phyloP scores from a whole-genome alignment of 2,113 vertebrate genomes.

The Phaetusa simplex region DNA sequence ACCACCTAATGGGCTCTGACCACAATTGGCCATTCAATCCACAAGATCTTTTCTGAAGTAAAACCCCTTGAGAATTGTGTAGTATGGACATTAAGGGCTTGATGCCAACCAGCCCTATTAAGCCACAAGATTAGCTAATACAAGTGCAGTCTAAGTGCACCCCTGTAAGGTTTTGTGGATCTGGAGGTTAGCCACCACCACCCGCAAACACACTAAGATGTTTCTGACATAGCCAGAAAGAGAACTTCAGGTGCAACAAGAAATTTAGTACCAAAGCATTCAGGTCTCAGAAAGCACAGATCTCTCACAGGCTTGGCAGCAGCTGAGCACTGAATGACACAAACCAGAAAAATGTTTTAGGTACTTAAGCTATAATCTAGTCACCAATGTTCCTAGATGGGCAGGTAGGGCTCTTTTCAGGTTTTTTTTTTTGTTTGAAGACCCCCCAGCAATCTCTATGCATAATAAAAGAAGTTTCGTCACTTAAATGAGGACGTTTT shows the following conservation, averaged over 20 bases:
- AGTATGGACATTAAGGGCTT: neutral
- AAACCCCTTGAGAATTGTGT: neutral
- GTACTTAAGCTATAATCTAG: neutral
- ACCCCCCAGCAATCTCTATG: neutral
- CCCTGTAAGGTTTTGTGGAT: neutral
- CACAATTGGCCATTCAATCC: neutral
- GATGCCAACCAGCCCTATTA: neutral
- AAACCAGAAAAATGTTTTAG: neutral
- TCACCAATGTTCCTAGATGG: neutral
- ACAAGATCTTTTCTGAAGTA: neutral
- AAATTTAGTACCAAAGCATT: neutral
- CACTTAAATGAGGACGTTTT: neutral
- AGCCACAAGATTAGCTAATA: neutral
- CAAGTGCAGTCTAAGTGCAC: neutral
- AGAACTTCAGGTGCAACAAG: neutral
- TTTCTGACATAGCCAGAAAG: neutral
- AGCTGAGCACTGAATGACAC: neutral
- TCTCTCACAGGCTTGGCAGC: neutral
- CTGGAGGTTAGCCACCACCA: neutral
- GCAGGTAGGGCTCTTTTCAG: neutral
- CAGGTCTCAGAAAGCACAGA: neutral
- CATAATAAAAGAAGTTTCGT: neutral
- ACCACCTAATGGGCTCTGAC: neutral
- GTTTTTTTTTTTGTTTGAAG: neutral
- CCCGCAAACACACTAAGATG: accelerated